Percentiles rank a stretch among this genome's conserved stretches.
phyloP scores from a whole-genome alignment of 2,888 invertebrate species.

The Anthoptus insignis region DNA sequence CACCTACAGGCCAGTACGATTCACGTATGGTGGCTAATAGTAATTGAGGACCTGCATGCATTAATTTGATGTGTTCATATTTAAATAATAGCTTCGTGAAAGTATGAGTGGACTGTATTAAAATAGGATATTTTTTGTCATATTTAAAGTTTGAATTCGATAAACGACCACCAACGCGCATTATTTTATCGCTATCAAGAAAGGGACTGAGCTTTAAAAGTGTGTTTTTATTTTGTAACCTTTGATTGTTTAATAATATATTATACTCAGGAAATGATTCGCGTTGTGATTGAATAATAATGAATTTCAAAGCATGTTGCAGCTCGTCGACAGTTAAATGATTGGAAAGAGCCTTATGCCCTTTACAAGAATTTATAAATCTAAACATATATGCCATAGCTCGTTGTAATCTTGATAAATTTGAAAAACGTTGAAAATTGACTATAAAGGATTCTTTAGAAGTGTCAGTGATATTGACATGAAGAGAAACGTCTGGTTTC shows the following conservation, averaged over 20 bases:
- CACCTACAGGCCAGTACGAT: slow-evolving; percentile 36
- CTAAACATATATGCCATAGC: slow-evolving; percentile 22
- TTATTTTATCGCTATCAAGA: slow-evolving; percentile 37
- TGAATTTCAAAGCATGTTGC: slow-evolving; percentile 11
- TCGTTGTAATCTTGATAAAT: slow-evolving; percentile 19
- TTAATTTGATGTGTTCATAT: slow-evolving; percentile 35
- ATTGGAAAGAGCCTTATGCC: background rate
- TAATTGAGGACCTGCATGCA: slow-evolving; percentile 50
- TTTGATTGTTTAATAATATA: slow-evolving; percentile 15
- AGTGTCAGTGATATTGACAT: background rate
- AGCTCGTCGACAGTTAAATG: slow-evolving; percentile 12
- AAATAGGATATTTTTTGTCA: slow-evolving; percentile 51
- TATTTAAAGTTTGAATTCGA: slow-evolving; percentile 38
- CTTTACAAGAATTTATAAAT: slow-evolving; percentile 25
- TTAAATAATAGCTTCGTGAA: slow-evolving; percentile 44
- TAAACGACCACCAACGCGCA: slow-evolving; percentile 52
- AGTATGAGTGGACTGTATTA: slow-evolving; percentile 50
- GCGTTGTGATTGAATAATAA: slow-evolving; percentile 25
- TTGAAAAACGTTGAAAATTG: slow-evolving; percentile 38
- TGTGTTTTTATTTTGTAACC: slow-evolving; percentile 30
- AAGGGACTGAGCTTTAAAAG: slow-evolving; percentile 36
- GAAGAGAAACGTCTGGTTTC: background rate
- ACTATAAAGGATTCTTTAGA: slow-evolving; percentile 5
- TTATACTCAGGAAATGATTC: slow-evolving; percentile 30
- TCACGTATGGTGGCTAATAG: slow-evolving; percentile 33